Conservation (phyloP, 2,888 invertebrate species). For the Xanthorhoe designata region DNA sequence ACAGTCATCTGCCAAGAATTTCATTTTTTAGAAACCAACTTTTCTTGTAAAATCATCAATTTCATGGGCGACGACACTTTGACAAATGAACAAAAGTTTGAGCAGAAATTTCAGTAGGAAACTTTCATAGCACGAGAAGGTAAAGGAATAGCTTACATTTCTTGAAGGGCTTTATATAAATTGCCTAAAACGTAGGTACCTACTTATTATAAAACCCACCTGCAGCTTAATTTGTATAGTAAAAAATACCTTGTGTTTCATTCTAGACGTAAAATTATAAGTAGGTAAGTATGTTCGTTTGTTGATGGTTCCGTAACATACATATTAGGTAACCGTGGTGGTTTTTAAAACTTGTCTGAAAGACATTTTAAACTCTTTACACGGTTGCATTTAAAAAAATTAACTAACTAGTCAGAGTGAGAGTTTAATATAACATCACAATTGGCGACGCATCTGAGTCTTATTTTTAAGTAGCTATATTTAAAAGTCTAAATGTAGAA, state of each 20-base stretch:
- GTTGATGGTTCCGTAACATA: neutral
- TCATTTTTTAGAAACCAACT: conserved; percentile 40
- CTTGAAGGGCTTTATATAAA: neutral
- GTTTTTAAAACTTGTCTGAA: neutral
- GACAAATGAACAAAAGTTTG: conserved; percentile 57
- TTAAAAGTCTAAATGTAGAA: conserved; percentile 30
- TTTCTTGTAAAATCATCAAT: conserved; percentile 54
- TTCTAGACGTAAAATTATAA: neutral
- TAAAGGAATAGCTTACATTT: conserved; percentile 5
- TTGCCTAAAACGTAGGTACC: neutral
- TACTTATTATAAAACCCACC: neutral
- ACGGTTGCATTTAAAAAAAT: neutral
- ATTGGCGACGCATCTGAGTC: conserved; percentile 23
- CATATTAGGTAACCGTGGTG: neutral
- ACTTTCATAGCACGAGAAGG: neutral
- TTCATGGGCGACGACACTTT: conserved; percentile 57
- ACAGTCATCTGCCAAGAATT: conserved; percentile 62
- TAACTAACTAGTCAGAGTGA: neutral
- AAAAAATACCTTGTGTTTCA: neutral
- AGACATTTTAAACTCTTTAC: neutral
- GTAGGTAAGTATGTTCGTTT: neutral
- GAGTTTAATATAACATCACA: conserved; percentile 3
- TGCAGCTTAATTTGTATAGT: neutral
- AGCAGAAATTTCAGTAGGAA: conserved; percentile 21
- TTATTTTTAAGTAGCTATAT: conserved; percentile 34